A percentile compares a stretch with the other conserved stretches of the same genome.
Conservation (phyloP, 2,113 vertebrate genomes). For the Phycodurus eques region DNA sequence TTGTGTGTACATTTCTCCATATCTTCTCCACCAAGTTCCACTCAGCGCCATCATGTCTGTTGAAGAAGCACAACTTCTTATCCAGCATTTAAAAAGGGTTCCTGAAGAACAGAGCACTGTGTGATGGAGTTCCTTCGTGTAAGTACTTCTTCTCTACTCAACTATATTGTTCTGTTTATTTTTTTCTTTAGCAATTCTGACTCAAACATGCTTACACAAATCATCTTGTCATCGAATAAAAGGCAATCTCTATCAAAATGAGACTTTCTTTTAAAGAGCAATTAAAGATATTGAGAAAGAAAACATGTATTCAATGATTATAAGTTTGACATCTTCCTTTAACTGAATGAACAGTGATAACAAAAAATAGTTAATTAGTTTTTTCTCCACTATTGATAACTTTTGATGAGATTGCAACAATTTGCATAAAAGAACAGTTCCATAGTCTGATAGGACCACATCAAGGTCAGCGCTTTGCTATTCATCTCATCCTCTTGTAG, state of each 20-base stretch:
- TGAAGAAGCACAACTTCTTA: not conserved
- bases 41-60: not conserved
- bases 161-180: not conserved
- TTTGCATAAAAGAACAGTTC: constrained; percentile 42
- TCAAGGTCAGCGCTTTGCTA: constrained; percentile 56
- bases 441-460: constrained; percentile 44
- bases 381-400: constrained; percentile 38
- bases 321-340: constrained; percentile 46
- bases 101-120: not conserved
- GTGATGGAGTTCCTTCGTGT: not conserved
- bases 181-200: not conserved
- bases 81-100: not conserved
- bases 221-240: constrained; percentile 25
- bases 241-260: constrained; percentile 39
- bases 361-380: constrained; percentile 56
- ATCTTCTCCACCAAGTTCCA: not conserved
- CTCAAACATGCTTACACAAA: not conserved
- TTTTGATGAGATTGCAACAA: constrained; percentile 47
- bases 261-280: constrained; percentile 39
- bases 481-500: constrained; percentile 30
- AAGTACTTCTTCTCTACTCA: not conserved
- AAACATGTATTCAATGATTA: constrained; percentile 43
- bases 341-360: constrained; percentile 34
- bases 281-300: constrained; percentile 49
- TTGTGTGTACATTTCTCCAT: not conserved